Percentiles rank a stretch among this genome's conserved stretches.
Evolutionary conservation across 1,140 invertebrate genomes (phyloP).

Genomic region (Eriocheir sinensis): DNA sequence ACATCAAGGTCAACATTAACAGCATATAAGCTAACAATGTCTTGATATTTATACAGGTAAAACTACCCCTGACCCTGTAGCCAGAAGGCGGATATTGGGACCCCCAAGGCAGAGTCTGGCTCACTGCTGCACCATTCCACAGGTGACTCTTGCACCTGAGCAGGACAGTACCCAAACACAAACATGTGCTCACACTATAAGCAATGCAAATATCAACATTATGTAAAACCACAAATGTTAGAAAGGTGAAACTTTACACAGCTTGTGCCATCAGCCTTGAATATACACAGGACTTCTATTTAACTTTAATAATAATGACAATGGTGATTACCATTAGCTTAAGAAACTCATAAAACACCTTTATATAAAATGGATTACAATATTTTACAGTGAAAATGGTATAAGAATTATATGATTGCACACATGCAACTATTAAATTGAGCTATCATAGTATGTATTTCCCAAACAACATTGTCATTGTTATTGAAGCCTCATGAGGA

Average conservation of each 20-base stretch:
- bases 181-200: slow-evolving; percentile 76
- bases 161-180: slow-evolving; percentile 68
- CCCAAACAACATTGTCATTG: slow-evolving; percentile 63
- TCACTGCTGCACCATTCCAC: slow-evolving; percentile 62
- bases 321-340: slow-evolving; percentile 49
- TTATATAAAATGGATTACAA: slow-evolving; percentile 35
- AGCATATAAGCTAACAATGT: slow-evolving; percentile 78
- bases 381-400: slow-evolving; percentile 42
- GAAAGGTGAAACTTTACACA: slow-evolving; percentile 76
- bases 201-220: slow-evolving; percentile 78
- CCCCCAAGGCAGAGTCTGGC: slow-evolving; percentile 72
- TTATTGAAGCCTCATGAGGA: slow-evolving; percentile 73
- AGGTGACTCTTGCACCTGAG: slow-evolving; percentile 52
- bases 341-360: slow-evolving; percentile 55
- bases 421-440: slow-evolving; percentile 53
- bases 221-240: slow-evolving; percentile 77
- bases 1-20: slow-evolving; percentile 78
- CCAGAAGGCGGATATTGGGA: slow-evolving; percentile 76
- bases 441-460: slow-evolving; percentile 47
- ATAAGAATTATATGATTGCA: slow-evolving; percentile 43
- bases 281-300: slow-evolving; percentile 73
- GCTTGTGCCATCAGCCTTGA: slow-evolving; percentile 74
- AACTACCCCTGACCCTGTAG: slow-evolving; percentile 77
- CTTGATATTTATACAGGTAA: slow-evolving; percentile 78
- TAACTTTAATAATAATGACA: slow-evolving; percentile 73